phyloP scores from a whole-genome alignment of 2,113 vertebrate genomes.

The Hippocampus barbouri region DNA sequence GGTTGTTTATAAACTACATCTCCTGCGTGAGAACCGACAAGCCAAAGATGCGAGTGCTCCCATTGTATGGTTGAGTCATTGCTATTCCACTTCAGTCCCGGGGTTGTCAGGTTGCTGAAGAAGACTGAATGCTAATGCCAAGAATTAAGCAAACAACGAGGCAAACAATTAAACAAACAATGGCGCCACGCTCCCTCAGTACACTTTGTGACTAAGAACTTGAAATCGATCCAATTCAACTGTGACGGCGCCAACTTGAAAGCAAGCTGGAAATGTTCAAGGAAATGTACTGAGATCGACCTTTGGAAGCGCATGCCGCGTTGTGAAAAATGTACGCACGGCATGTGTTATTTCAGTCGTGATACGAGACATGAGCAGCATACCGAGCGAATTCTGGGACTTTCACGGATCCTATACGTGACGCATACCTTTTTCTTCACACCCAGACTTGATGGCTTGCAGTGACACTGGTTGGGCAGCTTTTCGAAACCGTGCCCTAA shows the following conservation, averaged over 20 bases:
- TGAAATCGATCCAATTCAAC: too few relatives aligned
- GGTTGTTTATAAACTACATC: too few relatives aligned
- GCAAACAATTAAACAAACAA: too few relatives aligned
- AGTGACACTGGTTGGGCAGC: conserved; percentile 72
- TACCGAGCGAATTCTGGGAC: conserved; percentile 6
- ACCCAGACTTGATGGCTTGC: conserved; percentile 54
- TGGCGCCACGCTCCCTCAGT: too few relatives aligned
- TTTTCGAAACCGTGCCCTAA: conserved; percentile 47
- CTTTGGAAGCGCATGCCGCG: neutral
- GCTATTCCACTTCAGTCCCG: too few relatives aligned
- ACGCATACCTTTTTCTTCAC: conserved; percentile 51
- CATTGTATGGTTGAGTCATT: too few relatives aligned
- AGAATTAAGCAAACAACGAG: too few relatives aligned
- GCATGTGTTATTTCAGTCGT: neutral
- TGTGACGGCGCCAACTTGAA: neutral
- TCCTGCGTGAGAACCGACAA: too few relatives aligned
- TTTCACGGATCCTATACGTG: conserved; percentile 22
- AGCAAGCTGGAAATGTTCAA: neutral
- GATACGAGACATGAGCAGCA: conserved; percentile 8
- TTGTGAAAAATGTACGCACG: neutral
- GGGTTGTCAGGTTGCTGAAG: too few relatives aligned
- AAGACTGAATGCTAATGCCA: too few relatives aligned
- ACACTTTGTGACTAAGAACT: too few relatives aligned
- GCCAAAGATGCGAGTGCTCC: too few relatives aligned
- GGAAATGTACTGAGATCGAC: neutral